Percentiles rank a stretch among this genome's conserved stretches.
Conservation (phyloP, 2,797 vertebrate genomes). For the Etheostoma nigrum region DNA sequence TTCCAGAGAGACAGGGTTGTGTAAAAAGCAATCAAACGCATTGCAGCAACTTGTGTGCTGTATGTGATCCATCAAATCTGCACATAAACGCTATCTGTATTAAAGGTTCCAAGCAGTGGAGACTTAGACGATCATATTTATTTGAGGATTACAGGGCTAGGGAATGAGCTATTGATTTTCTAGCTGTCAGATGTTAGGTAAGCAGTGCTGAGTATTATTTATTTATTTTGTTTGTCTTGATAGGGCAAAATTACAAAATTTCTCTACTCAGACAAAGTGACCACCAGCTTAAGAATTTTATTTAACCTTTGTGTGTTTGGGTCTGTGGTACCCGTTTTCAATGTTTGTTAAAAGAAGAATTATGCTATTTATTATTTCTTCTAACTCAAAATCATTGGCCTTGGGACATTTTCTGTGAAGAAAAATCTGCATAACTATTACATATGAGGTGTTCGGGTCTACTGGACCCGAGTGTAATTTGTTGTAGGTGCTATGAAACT, state of each 20-base stretch:
- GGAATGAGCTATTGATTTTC: slow-evolving; percentile 79
- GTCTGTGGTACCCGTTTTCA: too few species aligned
- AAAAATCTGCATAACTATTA: too few species aligned
- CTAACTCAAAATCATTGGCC: too few species aligned
- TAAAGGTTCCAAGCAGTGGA: slow-evolving; percentile 38
- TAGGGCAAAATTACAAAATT: slow-evolving; percentile 53
- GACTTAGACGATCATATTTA: slow-evolving; percentile 68
- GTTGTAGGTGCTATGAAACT: too few species aligned
- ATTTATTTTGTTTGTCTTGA: slow-evolving; percentile 33
- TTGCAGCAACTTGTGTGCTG: slow-evolving; percentile 12
- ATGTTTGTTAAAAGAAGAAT: too few species aligned
- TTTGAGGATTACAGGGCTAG: slow-evolving; percentile 61
- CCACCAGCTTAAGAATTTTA: neutral
- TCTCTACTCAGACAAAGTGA: slow-evolving; percentile 30
- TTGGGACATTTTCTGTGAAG: too few species aligned
- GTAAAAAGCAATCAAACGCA: slow-evolving; percentile 22
- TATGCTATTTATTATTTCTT: too few species aligned
- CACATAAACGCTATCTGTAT: slow-evolving; percentile 48
- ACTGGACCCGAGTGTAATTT: too few species aligned
- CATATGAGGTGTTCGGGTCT: too few species aligned
- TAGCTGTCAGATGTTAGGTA: slow-evolving; percentile 42
- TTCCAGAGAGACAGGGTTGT: neutral
- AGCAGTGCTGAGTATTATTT: slow-evolving; percentile 21
- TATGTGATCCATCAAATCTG: slow-evolving; percentile 61
- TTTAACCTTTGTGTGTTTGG: too few species aligned